Evolutionary conservation across 53 echinoderm and acorn worm species (phyloP), one percentile per base, ranked within the genome.

Genomic region (Paracentrotus lividus): DNA sequence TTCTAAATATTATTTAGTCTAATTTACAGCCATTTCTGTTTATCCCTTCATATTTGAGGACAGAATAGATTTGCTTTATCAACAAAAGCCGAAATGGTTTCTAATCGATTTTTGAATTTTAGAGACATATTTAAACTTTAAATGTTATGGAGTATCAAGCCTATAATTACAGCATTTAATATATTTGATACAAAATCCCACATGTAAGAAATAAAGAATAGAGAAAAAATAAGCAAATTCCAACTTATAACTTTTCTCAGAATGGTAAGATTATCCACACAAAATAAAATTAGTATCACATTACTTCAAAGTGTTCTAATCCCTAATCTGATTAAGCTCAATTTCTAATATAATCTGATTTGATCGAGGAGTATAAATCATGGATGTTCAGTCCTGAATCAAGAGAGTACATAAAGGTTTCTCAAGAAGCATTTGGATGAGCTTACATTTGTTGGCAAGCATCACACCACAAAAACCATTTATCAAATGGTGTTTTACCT

Each of bases 401-500:
- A n/a, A 72, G 72, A 72, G 72, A 72, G 36, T 20, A 2, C 45
- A 81, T 44, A 77, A 77, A 81, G 47, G 45, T 26, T 45, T 81
- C 47, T 81, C 81, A 81, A 81, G 81, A 45, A 45, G 44, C 81
- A n/a, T 45, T 47, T 81, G 27, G 81, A 81, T 81, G 27, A 81
- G 81, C 81, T 81, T 81, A n/a, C 81, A 45, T 44, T 81, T 16
- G 81, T 6, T 81, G 81, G 47, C 81, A 27, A 81, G 44, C n/a
- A 4, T n/a, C 47, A 47, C 24, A 47, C 81, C 81, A 81, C 81
- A 81, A 44, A 47, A 47, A 16, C 81, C 16, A 81, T 81, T 81
- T 47, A 81, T 81, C 81, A 81, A 81, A 81, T 47, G 81, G 81
- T 81, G 81, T 81, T 81, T 81, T 81, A 81, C 53, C 56, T 86